phyloP scores from a whole-genome alignment of 2,797 vertebrate species.

The Phalanger gymnotis region DNA sequence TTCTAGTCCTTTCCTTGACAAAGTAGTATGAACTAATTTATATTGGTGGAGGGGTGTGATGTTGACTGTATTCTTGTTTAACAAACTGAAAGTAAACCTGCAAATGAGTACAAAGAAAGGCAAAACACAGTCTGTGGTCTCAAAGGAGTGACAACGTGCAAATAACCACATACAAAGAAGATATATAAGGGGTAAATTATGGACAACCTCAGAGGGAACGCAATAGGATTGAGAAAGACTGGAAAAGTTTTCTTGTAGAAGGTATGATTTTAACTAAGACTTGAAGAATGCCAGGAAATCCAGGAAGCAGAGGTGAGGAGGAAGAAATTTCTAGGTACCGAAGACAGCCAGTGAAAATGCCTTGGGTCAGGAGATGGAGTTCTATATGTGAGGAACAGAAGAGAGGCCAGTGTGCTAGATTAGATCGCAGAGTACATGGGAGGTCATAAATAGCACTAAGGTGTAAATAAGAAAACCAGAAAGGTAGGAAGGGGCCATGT shows the following conservation, averaged over 20 bases:
- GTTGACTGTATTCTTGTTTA: slow-evolving; percentile 51
- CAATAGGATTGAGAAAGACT: not conserved
- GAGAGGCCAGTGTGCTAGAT: not conserved
- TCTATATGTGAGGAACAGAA: not conserved
- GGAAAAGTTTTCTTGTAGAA: not conserved
- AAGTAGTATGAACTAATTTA: slow-evolving; percentile 88
- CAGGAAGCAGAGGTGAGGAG: not conserved
- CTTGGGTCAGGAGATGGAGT: not conserved
- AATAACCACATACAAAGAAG: not conserved
- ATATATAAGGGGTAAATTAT: not conserved
- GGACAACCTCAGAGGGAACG: not conserved
- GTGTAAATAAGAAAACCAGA: not conserved
- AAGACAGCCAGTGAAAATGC: not conserved
- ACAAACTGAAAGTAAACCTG: slow-evolving; percentile 70
- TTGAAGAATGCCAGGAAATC: not conserved
- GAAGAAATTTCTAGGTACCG: not conserved
- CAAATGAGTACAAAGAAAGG: slow-evolving; percentile 39
- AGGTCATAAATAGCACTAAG: not conserved
- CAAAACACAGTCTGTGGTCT: not conserved
- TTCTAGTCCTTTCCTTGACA: slow-evolving; percentile 88
- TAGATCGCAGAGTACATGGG: not conserved
- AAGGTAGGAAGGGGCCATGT: not conserved
- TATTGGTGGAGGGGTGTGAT: slow-evolving; percentile 66
- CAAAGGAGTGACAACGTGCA: not conserved
- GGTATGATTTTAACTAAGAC: not conserved